Base-by-base conservation (phyloP, 2,888 invertebrate genomes). In the Autographa gamma region DNA sequence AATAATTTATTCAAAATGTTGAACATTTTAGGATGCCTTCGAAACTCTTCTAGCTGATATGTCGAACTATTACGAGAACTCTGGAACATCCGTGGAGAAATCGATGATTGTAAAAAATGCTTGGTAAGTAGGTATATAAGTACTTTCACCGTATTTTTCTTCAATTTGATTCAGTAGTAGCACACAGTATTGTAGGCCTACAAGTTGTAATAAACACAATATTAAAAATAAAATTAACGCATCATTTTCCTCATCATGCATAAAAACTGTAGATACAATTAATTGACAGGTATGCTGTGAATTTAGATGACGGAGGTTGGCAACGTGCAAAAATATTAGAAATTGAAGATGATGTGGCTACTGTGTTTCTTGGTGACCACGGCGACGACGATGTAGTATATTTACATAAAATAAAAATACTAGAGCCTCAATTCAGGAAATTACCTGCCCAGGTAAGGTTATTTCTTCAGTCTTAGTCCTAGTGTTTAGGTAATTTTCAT, bases 281-380 rank as follows among this genome's bases (percentile, higher is more conserved):
- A 32, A 58, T 54, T 79, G 71, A 31, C 66, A 95, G 96, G 95
- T 96, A 96, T 81, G 95, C 95, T 34, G 93, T 94, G 31, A 92
- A 93, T 74, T 81, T 93, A 61, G 92, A 94, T 80, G 90, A 96
- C 62, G 93, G 92, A 80, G 89, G 93, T 75, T 91, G 96, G 96
- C 89, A 96, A 88, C 88, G 97, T 88, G 96, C 96, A 86, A 95
- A 97, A 77, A 94, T 97, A 48, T 89, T 96, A 41, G 96, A 97
- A 60, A 91, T 96, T 48, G 92, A 96, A 38, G 94, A 93, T 31
- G 91, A 95, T 0, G 91, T 92, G 38, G 96, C 94, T 1, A 89
- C 93, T 13, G 97, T 97, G 66, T 97, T 97, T 81, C 97, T 98
- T 75, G 97, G 98, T 13, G 98, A 98, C 90, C 97, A 96, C 78